Base-by-base conservation (phyloP, 2,888 invertebrate genomes). In the Listrodromus nycthemerus region DNA sequence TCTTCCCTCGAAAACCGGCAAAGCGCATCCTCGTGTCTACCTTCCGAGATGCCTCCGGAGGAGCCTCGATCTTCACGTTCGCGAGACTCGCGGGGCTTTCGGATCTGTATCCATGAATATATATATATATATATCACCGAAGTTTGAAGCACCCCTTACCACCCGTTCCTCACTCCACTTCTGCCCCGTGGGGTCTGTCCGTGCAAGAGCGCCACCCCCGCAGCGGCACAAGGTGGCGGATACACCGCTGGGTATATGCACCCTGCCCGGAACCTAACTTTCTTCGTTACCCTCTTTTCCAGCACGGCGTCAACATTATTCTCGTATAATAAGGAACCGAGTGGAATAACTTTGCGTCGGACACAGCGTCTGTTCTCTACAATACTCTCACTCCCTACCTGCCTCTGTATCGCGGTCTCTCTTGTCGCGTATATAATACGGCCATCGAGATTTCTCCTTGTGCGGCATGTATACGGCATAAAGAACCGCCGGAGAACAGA, bases 251-350 rank as follows among this genome's bases (percentile, higher is more conserved):
- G 16, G 27, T 58, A 30, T 58, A 58, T 30, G 69, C 73, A 67
- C 67, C 73, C 66, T 61, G 58, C 76, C 61, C 67, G 79, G 76
- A 88, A 58, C 87, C 86, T 90, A 91, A 91, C 89, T 91, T 90
- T 89, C 88, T 91, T 90, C 91, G 90, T 90, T 90, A 88, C 87
- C 87, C 88, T 88, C 89, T 88, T 85, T 88, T 85, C 87, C 89
- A 81, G 79, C 80, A 65, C 73, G 82, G 88, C 89, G 89, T 90
- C 91, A 91, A 91, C 89, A 90, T 91, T 91, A 89, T 90, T 91
- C 90, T 88, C 89, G 89, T 87, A 90, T 91, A 91, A 91, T 90
- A 89, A 90, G 88, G 86, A 86, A 80, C 84, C 86, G 75, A 86
- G 86, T 86, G 88, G 86, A 87, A 90, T 90, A 90, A 90, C 89